Conservation (phyloP, 2,888 invertebrate genomes). For the Nymphalis polychloros region DNA sequence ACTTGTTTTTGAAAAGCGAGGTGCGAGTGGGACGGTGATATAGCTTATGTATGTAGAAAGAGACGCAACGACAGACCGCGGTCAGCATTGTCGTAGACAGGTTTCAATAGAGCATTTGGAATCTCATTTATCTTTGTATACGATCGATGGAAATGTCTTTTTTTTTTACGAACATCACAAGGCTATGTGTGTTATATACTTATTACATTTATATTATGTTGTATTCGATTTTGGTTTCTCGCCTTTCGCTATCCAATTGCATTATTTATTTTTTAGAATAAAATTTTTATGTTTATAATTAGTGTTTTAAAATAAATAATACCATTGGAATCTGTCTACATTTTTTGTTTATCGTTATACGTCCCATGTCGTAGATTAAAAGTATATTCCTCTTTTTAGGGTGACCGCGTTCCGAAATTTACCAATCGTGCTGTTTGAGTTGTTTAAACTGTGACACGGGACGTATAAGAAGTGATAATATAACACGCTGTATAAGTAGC, state of each 20-base stretch:
- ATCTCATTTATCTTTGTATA: constrained; percentile 26
- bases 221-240: background rate
- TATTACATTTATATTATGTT: constrained; percentile 15
- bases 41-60: background rate
- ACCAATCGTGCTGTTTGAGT: constrained; percentile 7
- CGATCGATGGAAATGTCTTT: background rate
- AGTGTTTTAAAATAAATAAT: constrained; percentile 9
- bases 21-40: constrained; percentile 7
- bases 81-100: constrained; percentile 20
- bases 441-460: constrained; percentile 29
- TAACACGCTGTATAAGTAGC: constrained; percentile 32
- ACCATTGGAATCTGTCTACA: constrained; percentile 30
- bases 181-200: background rate
- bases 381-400: constrained; percentile 6
- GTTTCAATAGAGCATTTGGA: constrained; percentile 26
- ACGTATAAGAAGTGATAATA: constrained; percentile 18
- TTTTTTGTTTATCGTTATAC: constrained; percentile 15
- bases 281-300: background rate
- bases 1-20: background rate
- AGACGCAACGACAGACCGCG: background rate
- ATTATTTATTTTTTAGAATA: constrained; percentile 7
- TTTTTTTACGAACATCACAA: constrained; percentile 19
- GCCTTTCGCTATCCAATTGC: background rate
- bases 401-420: background rate
- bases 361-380: constrained; percentile 28